Percentiles rank a stretch among this genome's conserved stretches.
phyloP scores from a whole-genome alignment of 2,113 vertebrate species.

The Gobio gobio region DNA sequence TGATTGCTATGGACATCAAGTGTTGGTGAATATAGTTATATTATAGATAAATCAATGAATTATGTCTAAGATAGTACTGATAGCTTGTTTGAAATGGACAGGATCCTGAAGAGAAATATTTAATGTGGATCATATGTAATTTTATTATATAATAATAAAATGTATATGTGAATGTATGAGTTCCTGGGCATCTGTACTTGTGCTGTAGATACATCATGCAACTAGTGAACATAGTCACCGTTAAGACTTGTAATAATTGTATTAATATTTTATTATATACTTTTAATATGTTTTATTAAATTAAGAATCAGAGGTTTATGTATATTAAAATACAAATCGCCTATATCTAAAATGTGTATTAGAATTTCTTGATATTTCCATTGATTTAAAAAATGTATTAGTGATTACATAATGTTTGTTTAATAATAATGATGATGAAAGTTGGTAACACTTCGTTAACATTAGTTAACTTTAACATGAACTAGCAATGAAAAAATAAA shows the following conservation, averaged over 20 bases:
- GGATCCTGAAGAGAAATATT: not conserved
- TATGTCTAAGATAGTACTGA: not conserved
- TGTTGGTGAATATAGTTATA: not conserved
- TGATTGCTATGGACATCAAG: not conserved
- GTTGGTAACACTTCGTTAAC: not conserved
- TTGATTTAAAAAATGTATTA: not conserved
- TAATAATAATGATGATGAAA: not conserved
- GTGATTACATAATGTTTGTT: not conserved
- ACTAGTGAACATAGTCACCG: not conserved
- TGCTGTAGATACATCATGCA: not conserved
- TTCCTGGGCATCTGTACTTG: not conserved
- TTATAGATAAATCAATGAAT: not conserved
- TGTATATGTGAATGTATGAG: not conserved
- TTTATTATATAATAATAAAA: slow-evolving; percentile 1
- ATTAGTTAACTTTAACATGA: too few species aligned
- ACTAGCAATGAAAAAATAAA: too few species aligned
- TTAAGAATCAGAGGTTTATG: not conserved
- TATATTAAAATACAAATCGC: not conserved
- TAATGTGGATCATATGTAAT: not conserved
- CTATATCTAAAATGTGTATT: not conserved
- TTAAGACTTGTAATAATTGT: not conserved
- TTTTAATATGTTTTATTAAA: not conserved
- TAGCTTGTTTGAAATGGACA: not conserved
- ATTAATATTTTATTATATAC: not conserved
- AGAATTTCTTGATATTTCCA: not conserved